Conservation (phyloP, 2,113 vertebrate species). For the Tautogolabrus adspersus region DNA sequence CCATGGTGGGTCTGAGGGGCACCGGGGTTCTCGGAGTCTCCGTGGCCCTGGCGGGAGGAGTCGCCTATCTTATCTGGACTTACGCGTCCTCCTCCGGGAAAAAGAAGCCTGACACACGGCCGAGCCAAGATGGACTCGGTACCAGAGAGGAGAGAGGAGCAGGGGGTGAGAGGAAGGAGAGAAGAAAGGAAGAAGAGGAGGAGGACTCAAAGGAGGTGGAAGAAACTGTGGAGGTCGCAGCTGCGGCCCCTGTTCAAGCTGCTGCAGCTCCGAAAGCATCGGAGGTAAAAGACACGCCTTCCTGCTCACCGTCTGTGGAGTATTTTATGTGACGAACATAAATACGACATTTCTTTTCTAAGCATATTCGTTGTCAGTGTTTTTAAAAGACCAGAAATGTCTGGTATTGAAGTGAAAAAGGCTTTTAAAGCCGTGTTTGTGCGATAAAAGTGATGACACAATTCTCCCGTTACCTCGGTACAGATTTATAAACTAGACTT, state of each 20-base stretch:
- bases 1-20: constrained; percentile 75
- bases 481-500: no score
- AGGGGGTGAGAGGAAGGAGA: not conserved
- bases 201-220: not conserved
- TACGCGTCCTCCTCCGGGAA: constrained; percentile 38
- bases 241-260: not conserved
- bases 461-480: no score
- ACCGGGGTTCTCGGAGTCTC: constrained; percentile 72
- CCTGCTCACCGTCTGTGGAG: not conserved
- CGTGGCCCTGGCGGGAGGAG: constrained; percentile 73
- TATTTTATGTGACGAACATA: no score
- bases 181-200: not conserved
- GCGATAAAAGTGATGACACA: no score
- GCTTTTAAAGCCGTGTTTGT: no score
- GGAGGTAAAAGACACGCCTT: constrained; percentile 38
- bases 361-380: no score
- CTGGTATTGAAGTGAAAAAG: no score
- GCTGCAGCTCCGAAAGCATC: not conserved
- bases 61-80: constrained; percentile 79
- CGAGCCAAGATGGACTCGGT: not conserved
- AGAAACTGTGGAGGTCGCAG: not conserved
- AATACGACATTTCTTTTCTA: no score
- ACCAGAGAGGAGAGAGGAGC: not conserved
- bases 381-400: no score
- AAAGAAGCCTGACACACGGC: not conserved